A percentile compares a stretch with the other conserved stretches of the same genome.
phyloP scores from a whole-genome alignment of 2,797 vertebrate genomes.

The Poliocrania exsul region DNA sequence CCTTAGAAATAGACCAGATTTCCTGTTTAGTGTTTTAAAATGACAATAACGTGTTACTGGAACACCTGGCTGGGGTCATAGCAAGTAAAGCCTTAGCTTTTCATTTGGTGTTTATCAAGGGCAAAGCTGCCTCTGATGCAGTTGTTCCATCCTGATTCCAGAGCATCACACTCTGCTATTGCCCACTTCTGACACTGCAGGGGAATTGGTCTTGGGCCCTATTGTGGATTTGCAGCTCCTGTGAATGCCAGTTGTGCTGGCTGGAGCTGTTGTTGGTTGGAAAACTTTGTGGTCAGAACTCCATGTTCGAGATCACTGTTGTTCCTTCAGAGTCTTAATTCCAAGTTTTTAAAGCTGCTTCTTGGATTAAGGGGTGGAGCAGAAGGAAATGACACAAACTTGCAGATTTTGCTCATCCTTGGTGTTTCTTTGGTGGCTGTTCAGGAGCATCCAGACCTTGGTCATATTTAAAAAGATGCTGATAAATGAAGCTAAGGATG shows the following conservation, averaged over 20 bases:
- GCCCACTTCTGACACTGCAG: accelerated
- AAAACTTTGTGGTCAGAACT: neutral
- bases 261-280: neutral
- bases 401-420: accelerated
- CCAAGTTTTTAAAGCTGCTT: neutral
- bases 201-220: neutral
- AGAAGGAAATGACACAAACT: accelerated
- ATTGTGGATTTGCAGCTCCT: accelerated
- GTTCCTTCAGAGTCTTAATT: neutral
- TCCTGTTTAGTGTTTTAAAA: neutral
- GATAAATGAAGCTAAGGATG: neutral
- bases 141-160: neutral
- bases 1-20: conserved; percentile 12
- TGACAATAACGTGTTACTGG: neutral
- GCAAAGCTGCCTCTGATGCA: neutral
- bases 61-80: neutral
- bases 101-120: neutral
- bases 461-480: neutral
- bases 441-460: neutral
- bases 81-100: neutral
- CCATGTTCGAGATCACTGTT: accelerated
- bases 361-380: neutral
- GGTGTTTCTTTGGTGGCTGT: neutral
- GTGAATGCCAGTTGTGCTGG: neutral
- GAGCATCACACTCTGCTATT: neutral